Conservation (phyloP, 2,113 vertebrate species). For the Zosterops lateralis region DNA sequence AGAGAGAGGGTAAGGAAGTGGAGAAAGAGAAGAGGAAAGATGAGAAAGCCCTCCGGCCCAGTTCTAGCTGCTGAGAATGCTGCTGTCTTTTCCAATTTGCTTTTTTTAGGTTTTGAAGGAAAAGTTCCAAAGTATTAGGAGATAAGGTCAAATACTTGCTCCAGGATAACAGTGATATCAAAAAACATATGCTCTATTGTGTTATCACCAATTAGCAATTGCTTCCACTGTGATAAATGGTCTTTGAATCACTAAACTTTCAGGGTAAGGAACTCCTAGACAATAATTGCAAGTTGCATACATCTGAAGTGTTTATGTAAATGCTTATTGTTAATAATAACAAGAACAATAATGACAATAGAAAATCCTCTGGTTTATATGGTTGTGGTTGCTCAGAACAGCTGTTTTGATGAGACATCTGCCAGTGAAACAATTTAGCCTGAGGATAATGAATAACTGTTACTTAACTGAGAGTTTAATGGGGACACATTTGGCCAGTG, state of each 20-base stretch:
- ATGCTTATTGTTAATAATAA: constrained; percentile 50
- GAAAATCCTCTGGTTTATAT: constrained; percentile 9
- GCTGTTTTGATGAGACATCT: constrained; percentile 61
- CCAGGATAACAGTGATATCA: not conserved
- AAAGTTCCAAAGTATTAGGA: not conserved
- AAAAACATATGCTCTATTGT: not conserved
- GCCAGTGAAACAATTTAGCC: constrained; percentile 52
- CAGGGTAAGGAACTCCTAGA: not conserved
- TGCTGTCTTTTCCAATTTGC: not conserved
- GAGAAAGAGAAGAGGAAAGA: not conserved
- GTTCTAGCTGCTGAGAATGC: not conserved
- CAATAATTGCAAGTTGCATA: not conserved
- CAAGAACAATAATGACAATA: constrained; percentile 43
- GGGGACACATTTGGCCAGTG: constrained; percentile 9
- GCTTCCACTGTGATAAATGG: not conserved
- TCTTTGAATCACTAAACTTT: not conserved
- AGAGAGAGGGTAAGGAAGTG: not conserved
- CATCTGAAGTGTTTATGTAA: constrained; percentile 53
- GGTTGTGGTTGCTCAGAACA: constrained; percentile 28
- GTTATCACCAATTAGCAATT: constrained; percentile 18
- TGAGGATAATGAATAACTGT: constrained; percentile 52
- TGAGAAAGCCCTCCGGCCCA: not conserved
- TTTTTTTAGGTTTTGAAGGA: not conserved
- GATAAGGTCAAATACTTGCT: not conserved
- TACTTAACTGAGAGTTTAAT: constrained; percentile 59